phyloP scores from a whole-genome alignment of 2,797 vertebrate genomes.

The Anguilla anguilla region DNA sequence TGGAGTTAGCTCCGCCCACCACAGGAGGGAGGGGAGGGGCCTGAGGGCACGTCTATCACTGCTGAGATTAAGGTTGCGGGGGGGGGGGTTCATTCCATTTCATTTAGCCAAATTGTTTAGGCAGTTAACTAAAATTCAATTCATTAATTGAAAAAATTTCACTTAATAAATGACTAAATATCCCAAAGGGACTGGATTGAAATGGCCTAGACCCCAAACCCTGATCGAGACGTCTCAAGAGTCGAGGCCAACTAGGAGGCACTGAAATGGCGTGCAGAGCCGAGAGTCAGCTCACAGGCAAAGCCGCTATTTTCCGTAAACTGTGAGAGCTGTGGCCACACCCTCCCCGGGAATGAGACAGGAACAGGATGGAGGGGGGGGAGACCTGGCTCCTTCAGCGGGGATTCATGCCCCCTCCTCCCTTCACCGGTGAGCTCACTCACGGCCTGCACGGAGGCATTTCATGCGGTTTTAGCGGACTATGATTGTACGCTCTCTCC shows the following conservation, averaged over 20 bases:
- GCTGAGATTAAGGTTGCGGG: background rate
- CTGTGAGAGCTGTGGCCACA: conserved; percentile 13
- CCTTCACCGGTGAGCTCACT: background rate
- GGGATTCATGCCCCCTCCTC: background rate
- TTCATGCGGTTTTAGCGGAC: conserved; percentile 49
- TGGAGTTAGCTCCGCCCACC: background rate
- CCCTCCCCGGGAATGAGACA: too few relatives aligned
- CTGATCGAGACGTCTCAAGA: background rate
- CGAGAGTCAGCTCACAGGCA: conserved; percentile 28
- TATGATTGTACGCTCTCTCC: conserved; percentile 23
- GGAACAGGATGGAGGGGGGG: background rate
- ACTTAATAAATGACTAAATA: background rate
- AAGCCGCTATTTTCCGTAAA: conserved; percentile 6
- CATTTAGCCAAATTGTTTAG: background rate
- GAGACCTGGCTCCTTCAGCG: background rate
- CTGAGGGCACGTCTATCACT: background rate
- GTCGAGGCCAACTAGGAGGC: conserved; percentile 20
- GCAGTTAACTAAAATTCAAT: background rate
- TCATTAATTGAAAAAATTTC: background rate
- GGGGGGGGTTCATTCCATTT: background rate
- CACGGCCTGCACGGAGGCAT: conserved; percentile 56
- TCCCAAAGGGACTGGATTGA: background rate
- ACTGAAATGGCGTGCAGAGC: conserved; percentile 61
- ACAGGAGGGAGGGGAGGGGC: background rate
- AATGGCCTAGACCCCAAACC: background rate